Conservation (phyloP, 2,888 invertebrate species). For the Cryptocheilus praepositus region DNA sequence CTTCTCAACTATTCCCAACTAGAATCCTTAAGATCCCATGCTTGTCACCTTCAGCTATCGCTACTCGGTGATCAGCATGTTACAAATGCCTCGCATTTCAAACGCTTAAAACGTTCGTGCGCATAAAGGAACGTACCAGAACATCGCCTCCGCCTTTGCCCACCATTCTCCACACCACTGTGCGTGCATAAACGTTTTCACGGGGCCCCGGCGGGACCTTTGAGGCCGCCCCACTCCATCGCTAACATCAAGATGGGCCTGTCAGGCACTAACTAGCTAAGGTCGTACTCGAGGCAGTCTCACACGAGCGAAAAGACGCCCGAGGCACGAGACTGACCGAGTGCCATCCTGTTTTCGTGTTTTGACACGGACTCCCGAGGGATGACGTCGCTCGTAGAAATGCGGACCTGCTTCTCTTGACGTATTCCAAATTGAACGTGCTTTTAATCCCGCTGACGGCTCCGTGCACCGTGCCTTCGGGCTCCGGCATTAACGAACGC, state of each 20-base stretch:
- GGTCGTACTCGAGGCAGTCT: slow-evolving; percentile 56
- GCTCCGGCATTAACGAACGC: too few species aligned
- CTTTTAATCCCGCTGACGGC: slow-evolving; percentile 31
- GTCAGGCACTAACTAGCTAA: slow-evolving; percentile 72
- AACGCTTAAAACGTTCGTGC: too few species aligned
- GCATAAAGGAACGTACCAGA: too few species aligned
- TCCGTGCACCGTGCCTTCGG: too few species aligned
- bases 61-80: too few species aligned
- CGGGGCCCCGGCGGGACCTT: slow-evolving; percentile 67
- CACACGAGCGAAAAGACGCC: slow-evolving; percentile 51
- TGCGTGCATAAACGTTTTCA: slow-evolving; percentile 70
- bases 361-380: slow-evolving; percentile 69
- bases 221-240: slow-evolving; percentile 62
- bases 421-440: slow-evolving; percentile 40
- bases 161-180: slow-evolving; percentile 60
- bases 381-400: slow-evolving; percentile 38
- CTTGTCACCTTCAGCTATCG: too few species aligned
- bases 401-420: slow-evolving; percentile 30
- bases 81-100: too few species aligned
- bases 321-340: slow-evolving; percentile 39
- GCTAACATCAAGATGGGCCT: slow-evolving; percentile 69
- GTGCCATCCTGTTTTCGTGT: slow-evolving; percentile 61
- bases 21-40: too few species aligned
- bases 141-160: background rate
- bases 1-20: too few species aligned